A percentile compares a stretch with the other conserved stretches of the same genome.
Conservation (phyloP, 23 tunicate species). For the Phallusia fumigata region DNA sequence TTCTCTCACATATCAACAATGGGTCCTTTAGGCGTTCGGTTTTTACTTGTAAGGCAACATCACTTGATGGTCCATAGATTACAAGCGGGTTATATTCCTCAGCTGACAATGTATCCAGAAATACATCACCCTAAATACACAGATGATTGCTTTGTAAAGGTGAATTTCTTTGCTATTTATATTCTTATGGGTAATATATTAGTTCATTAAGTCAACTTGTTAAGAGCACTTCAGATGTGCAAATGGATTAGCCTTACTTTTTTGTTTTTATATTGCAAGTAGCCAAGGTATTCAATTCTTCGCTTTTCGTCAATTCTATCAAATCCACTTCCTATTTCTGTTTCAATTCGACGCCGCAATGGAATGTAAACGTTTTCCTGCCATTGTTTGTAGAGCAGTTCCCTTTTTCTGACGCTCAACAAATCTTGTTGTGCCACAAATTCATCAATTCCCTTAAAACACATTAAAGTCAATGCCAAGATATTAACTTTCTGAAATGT, state of each 20-base stretch:
- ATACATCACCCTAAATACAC: constrained; percentile 59
- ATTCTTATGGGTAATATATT: too few relatives aligned
- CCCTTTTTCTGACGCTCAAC: constrained; percentile 47
- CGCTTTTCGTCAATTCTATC: constrained; percentile 35
- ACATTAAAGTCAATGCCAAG: too few relatives aligned
- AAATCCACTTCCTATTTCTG: constrained; percentile 36
- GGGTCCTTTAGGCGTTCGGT: constrained; percentile 64
- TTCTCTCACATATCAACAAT: constrained; percentile 49
- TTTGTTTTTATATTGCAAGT: constrained; percentile 49
- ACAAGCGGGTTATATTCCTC: constrained; percentile 71
- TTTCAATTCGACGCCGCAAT: constrained; percentile 49
- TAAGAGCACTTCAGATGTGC: too few relatives aligned
- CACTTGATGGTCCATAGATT: constrained; percentile 27
- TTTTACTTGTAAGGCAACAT: constrained; percentile 29
- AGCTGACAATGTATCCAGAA: constrained; percentile 58
- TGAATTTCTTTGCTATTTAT: too few relatives aligned
- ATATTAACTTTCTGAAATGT: too few relatives aligned
- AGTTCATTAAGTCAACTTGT: too few relatives aligned
- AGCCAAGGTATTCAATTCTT: constrained; percentile 56
- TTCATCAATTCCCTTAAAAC: constrained; percentile 69
- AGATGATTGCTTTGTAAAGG: not conserved
- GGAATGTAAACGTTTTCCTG: constrained; percentile 77
- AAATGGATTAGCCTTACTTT: too few relatives aligned
- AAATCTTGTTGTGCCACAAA: constrained; percentile 58
- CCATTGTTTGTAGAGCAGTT: constrained; percentile 77